These are phyloP conservation scores for Chloroceryle inda DNA, from an alignment of 2,797 vertebrate genomes.

Conservation along the genomic window DNA sequence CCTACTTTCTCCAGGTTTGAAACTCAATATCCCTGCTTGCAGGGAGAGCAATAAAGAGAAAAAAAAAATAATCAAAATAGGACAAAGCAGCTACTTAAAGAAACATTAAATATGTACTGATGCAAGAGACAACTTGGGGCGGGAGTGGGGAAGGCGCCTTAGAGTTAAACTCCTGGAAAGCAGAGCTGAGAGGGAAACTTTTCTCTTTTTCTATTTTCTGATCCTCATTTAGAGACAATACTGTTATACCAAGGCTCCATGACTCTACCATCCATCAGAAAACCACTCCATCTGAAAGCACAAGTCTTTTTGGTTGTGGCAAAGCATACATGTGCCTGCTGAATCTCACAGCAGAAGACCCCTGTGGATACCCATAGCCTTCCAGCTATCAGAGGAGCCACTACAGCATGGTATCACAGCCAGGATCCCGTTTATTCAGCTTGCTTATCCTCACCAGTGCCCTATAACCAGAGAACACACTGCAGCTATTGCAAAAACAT, in stretches of 20 bases:
- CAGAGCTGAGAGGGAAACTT: neutral
- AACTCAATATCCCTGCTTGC: neutral
- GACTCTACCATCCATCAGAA: neutral
- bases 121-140: fast-evolving
- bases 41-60: neutral
- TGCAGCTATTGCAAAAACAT: fast-evolving
- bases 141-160: neutral
- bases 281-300: neutral
- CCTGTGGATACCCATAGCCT: neutral
- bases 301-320: neutral
- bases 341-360: neutral
- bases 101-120: neutral
- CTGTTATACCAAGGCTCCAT: neutral
- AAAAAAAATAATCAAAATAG: neutral
- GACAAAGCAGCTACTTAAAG: neutral
- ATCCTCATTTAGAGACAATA: neutral
- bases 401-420: neutral
- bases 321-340: neutral
- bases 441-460: neutral
- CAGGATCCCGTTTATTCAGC: neutral
- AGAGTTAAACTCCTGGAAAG: neutral
- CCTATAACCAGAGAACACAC: neutral
- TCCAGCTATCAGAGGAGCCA: neutral
- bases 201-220: neutral
- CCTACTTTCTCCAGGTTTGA: neutral